Percentiles rank a stretch among this genome's conserved stretches.
Evolutionary conservation across 2,797 vertebrate species (phyloP).

Genomic region (Hyperoplus immaculatus): DNA sequence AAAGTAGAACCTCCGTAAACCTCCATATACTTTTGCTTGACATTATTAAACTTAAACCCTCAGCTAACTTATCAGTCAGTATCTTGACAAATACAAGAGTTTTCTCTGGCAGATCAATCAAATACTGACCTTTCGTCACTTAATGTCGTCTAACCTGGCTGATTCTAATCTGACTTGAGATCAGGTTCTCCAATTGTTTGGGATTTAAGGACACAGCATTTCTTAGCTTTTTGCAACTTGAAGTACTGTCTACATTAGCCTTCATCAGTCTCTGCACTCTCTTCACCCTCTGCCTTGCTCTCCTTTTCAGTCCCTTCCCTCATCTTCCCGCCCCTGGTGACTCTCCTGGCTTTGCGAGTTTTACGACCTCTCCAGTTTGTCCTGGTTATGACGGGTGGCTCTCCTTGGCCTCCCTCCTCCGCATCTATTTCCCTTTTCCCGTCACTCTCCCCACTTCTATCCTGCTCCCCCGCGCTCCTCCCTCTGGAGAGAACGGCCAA

Average conservation of each 20-base stretch:
- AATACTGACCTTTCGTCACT: background rate
- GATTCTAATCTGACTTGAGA: background rate
- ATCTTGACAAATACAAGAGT: background rate
- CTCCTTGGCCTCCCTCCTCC: slow-evolving; percentile 3
- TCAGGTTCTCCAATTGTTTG: too few species aligned
- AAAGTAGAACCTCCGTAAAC: background rate
- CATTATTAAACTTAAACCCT: background rate
- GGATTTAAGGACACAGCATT: background rate
- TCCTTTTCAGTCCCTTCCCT: slow-evolving; percentile 19
- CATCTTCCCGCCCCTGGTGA: slow-evolving; percentile 50
- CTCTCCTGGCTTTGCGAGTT: slow-evolving; percentile 70
- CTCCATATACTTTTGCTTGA: background rate
- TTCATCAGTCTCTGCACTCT: slow-evolving; percentile 3
- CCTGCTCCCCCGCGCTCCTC: slow-evolving; percentile 16
- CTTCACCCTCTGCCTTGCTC: background rate
- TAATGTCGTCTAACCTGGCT: background rate
- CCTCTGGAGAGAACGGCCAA: slow-evolving; percentile 25
- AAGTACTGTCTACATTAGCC: background rate
- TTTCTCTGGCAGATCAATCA: slow-evolving; percentile 1
- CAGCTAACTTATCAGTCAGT: background rate
- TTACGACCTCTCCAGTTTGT: slow-evolving; percentile 70
- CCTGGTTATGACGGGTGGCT: background rate
- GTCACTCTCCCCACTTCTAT: slow-evolving; percentile 14
- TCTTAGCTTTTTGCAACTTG: background rate
- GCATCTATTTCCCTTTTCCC: slow-evolving; percentile 5